These are phyloP conservation scores for Tetramorium simillimum DNA, from an alignment of 1,140 invertebrate species.

Conservation along the genomic window DNA sequence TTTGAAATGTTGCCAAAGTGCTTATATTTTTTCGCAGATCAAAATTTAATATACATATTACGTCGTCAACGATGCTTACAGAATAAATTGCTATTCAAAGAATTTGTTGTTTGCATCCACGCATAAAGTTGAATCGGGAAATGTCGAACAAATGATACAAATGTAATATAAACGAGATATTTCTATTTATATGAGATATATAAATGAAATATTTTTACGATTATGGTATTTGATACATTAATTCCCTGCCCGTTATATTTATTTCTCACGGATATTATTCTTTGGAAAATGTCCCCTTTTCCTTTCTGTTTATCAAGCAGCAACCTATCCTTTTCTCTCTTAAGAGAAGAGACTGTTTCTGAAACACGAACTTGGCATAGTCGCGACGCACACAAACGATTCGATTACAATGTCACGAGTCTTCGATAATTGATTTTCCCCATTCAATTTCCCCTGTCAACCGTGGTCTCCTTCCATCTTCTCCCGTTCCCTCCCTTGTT, in stretches of 20 bases:
- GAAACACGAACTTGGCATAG: slow-evolving; percentile 21
- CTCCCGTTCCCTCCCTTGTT: neutral
- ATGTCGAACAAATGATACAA: neutral
- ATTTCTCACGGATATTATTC: neutral
- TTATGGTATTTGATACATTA: neutral
- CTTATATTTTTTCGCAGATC: neutral
- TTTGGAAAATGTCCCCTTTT: neutral
- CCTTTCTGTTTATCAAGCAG: slow-evolving; percentile 18
- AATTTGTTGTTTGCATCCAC: neutral
- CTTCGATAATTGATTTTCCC: slow-evolving; percentile 69
- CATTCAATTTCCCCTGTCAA: slow-evolving; percentile 71
- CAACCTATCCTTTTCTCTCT: neutral
- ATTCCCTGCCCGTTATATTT: neutral
- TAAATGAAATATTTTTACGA: slow-evolving; percentile 11
- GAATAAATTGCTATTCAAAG: neutral
- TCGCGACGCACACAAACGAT: slow-evolving; percentile 17
- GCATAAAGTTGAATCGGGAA: neutral
- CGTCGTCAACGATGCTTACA: neutral
- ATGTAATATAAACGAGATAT: neutral
- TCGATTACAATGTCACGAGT: slow-evolving; percentile 39
- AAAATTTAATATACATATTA: neutral
- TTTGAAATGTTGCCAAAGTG: neutral
- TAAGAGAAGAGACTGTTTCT: neutral
- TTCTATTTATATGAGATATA: no score
- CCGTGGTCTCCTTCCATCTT: slow-evolving; percentile 1